These are phyloP conservation scores for Serinus canaria DNA, from an alignment of 2,113 vertebrate species.

Conservation along the genomic window DNA sequence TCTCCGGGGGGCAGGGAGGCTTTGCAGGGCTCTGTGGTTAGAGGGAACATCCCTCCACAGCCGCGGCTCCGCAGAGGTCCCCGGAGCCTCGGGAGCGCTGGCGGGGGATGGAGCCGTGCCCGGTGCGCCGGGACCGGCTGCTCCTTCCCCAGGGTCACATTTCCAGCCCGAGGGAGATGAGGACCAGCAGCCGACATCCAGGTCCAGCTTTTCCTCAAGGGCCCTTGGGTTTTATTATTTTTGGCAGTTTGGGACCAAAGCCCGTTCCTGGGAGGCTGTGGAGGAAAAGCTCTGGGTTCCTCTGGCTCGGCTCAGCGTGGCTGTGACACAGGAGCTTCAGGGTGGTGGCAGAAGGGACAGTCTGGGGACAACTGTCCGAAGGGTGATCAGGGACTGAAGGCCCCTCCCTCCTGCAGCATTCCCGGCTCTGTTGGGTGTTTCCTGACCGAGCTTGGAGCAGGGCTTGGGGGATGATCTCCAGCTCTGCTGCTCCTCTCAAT, in stretches of 20 bases:
- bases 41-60: not conserved
- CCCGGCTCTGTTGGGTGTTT: not conserved
- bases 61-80: not conserved
- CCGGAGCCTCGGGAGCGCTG: not conserved
- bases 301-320: not conserved
- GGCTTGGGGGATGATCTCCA: not conserved
- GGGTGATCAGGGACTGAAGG: not conserved
- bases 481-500: not conserved
- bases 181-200: not conserved
- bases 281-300: not conserved
- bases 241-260: not conserved
- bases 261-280: not conserved
- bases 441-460: not conserved
- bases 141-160: not conserved
- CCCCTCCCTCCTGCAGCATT: not conserved
- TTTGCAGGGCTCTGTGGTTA: not conserved
- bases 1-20: not conserved
- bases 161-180: not conserved
- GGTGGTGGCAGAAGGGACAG: not conserved
- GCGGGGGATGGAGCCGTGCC: not conserved
- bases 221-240: not conserved
- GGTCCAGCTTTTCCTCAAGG: not conserved
- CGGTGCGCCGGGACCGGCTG: rapidly evolving
- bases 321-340: not conserved
- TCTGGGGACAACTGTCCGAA: not conserved